Evolutionary conservation across 2,888 invertebrate species (phyloP).

Genomic region (Enchytraeus crypticus): DNA sequence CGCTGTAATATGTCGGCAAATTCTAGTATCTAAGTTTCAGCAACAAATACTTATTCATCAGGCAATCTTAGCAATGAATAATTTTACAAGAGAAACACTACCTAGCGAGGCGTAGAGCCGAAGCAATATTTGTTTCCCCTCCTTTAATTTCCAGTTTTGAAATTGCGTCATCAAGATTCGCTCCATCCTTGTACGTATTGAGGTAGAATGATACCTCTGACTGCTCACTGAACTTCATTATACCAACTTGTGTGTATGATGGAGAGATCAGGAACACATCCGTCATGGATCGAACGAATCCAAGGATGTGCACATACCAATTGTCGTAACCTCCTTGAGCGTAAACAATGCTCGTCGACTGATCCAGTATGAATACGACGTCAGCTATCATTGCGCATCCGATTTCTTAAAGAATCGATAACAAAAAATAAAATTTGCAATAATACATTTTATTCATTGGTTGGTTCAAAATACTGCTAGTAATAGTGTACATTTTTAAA

Average conservation of each 20-base stretch:
- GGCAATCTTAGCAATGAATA: no score
- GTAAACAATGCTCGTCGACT: neutral
- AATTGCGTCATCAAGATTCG: neutral
- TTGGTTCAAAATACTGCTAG: no score
- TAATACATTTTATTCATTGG: no score
- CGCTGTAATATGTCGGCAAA: no score
- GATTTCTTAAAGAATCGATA: no score
- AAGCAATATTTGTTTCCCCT: slow-evolving; percentile 17
- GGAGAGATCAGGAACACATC: slow-evolving; percentile 11
- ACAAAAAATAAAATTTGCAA: no score
- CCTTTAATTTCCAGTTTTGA: slow-evolving; percentile 1
- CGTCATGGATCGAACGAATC: neutral
- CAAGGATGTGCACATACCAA: neutral
- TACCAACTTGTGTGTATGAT: slow-evolving; percentile 9
- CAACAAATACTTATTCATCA: no score
- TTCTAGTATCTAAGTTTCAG: no score
- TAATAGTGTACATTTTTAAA: no score
- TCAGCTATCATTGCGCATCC: neutral
- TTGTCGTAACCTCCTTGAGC: neutral
- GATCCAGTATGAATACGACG: neutral
- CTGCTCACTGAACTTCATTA: slow-evolving; percentile 4
- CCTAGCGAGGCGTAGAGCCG: slow-evolving; percentile 1
- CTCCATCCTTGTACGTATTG: slow-evolving; percentile 1
- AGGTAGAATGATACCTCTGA: neutral
- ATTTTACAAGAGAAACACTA: no score